Conservation (phyloP, 2,797 vertebrate genomes). For the Karalla daura region DNA sequence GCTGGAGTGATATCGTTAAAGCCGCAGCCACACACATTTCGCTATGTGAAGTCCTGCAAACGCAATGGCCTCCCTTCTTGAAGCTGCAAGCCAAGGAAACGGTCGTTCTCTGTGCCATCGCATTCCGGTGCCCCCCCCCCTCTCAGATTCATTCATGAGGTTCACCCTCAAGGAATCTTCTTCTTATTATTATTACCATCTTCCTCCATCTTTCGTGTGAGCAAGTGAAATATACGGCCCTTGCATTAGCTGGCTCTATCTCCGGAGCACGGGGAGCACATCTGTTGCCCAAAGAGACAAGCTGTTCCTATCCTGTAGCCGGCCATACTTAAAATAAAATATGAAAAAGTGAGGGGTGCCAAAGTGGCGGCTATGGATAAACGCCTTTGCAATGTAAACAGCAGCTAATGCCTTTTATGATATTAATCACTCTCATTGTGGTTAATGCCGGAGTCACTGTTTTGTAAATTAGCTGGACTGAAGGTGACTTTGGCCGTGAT, state of each 20-base stretch:
- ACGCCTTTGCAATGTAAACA: conserved; percentile 62
- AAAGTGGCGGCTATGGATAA: conserved; percentile 46
- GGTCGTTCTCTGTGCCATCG: conserved; percentile 24
- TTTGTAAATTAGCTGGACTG: conserved; percentile 59
- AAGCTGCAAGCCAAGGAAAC: conserved; percentile 40
- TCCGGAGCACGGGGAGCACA: conserved; percentile 35
- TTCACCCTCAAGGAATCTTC: conserved; percentile 43
- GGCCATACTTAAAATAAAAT: conserved; percentile 34
- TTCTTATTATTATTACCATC: too few relatives aligned
- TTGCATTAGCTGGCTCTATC: conserved; percentile 38
- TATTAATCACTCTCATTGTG: conserved; percentile 58
- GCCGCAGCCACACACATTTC: not conserved
- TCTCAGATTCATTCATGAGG: conserved; percentile 56
- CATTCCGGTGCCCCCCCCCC: conserved; percentile 53
- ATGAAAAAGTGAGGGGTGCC: conserved; percentile 33
- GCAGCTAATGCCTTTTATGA: conserved; percentile 40
- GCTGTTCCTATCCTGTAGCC: conserved; percentile 43
- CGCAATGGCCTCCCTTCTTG: conserved; percentile 20
- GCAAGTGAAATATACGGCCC: conserved; percentile 21
- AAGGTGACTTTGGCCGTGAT: conserved; percentile 78
- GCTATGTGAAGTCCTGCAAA: conserved; percentile 19
- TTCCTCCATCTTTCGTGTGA: conserved; percentile 35
- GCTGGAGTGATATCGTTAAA: conserved; percentile 19
- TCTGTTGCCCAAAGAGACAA: conserved; percentile 48
- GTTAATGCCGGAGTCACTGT: conserved; percentile 49